Base-by-base conservation (phyloP, 2,888 invertebrate species). In the Stenurella melanura region DNA sequence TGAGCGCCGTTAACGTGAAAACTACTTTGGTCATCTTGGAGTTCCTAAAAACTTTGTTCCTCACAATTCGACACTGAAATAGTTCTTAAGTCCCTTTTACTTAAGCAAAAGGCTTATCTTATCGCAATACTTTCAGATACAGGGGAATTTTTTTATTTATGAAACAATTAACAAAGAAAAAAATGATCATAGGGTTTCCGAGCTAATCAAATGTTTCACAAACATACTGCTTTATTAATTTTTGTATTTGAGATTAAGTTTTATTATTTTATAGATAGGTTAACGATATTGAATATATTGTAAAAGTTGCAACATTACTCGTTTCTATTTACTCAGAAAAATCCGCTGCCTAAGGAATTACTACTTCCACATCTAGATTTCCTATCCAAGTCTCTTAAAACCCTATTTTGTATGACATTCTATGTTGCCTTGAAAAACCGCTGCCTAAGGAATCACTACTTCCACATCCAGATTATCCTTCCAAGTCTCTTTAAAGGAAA, bases 301-400 rank as follows among this genome's bases (percentile, higher is more conserved):
- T 64, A 64, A 64, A 64, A 17, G 64, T 64, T 64, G 64, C 64
- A 42, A 64, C 18, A 64, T 38, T 38, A 15, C 15, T 50, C n/a
- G n/a, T n/a, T n/a, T 50, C 15, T 50, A 9, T 50, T 50, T 5
- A 15, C 2, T 15, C 15, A n/a, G n/a, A n/a, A n/a, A n/a, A n/a
- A n/a, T n/a, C n/a, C n/a, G n/a, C n/a, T n/a, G n/a, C n/a, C n/a
- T n/a, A n/a, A n/a, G n/a, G n/a, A n/a, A n/a, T n/a, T n/a, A n/a
- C n/a, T n/a, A n/a, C n/a, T n/a, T n/a, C n/a, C n/a, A n/a, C n/a
- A n/a, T n/a, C n/a, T n/a, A n/a, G n/a, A n/a, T n/a, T n/a, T n/a
- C n/a, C n/a, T n/a, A n/a, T n/a, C n/a, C n/a, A n/a, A n/a, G n/a
- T n/a, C n/a, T n/a, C n/a, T n/a, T n/a, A n/a, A n/a, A n/a, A n/a